Conservation (phyloP, 2,888 invertebrate genomes). For the Synanthedon vespiformis region DNA sequence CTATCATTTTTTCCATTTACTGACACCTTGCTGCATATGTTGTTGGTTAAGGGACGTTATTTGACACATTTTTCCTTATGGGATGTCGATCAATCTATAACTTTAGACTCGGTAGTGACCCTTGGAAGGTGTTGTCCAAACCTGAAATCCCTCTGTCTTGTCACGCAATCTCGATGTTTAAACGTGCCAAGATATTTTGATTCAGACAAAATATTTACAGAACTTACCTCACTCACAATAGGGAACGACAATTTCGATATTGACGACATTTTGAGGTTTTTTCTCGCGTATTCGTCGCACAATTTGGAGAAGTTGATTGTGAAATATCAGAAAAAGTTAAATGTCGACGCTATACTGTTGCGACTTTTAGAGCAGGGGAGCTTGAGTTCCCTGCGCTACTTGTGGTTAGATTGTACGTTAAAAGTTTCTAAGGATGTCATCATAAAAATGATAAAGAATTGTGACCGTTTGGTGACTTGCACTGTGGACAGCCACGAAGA, state of each 20-base stretch:
- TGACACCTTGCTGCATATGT: constrained; percentile 43
- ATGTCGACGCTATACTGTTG: constrained; percentile 39
- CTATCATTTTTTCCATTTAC: constrained; percentile 60
- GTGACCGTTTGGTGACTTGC: constrained; percentile 42
- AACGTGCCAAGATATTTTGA: constrained; percentile 41
- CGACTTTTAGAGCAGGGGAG: constrained; percentile 42
- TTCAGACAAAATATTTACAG: constrained; percentile 39
- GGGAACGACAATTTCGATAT: constrained; percentile 57
- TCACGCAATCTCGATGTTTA: constrained; percentile 52
- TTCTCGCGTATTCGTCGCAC: constrained; percentile 40
- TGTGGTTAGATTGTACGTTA: constrained; percentile 62
- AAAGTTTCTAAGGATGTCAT: constrained; percentile 49
- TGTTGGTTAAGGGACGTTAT: constrained; percentile 46
- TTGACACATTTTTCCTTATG: constrained; percentile 58
- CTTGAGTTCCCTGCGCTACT: constrained; percentile 37
- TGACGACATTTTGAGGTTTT: constrained; percentile 43
- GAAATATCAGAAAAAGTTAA: constrained; percentile 55
- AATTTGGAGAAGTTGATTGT: constrained; percentile 45
- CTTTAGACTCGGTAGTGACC: constrained; percentile 42
- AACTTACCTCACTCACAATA: constrained; percentile 45
- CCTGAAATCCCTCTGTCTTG: constrained; percentile 44
- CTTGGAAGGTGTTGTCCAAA: constrained; percentile 56
- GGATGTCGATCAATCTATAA: constrained; percentile 56
- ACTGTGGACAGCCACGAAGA: constrained; percentile 48
- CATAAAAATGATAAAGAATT: constrained; percentile 42